Conservation (phyloP, 2,888 invertebrate genomes). For the Sympetrum striolatum region DNA sequence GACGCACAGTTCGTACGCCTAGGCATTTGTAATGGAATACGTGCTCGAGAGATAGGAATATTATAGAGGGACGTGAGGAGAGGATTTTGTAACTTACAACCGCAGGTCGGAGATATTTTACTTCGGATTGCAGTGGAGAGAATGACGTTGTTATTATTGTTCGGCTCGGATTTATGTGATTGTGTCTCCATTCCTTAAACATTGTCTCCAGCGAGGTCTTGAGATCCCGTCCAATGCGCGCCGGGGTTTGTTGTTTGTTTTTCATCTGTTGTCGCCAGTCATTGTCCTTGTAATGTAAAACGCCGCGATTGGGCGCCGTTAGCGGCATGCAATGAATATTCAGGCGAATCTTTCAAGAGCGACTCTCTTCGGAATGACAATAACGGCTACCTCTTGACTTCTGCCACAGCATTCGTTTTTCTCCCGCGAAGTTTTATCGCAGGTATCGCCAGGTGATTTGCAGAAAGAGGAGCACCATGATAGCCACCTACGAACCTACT, state of each 20-base stretch:
- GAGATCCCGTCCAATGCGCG: neutral
- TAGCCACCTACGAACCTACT: too few relatives aligned
- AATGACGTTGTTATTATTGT: neutral
- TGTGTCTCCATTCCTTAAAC: neutral
- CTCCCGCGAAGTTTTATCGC: too few relatives aligned
- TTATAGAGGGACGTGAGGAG: neutral
- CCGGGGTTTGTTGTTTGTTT: neutral
- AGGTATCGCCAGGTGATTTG: too few relatives aligned
- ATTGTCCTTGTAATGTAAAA: neutral
- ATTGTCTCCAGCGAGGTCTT: neutral
- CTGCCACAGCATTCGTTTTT: too few relatives aligned
- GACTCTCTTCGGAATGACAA: neutral
- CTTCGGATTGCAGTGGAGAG: neutral
- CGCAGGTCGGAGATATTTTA: neutral
- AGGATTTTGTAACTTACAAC: neutral
- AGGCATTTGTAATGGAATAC: neutral
- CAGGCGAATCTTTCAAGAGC: neutral
- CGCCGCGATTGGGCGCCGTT: neutral
- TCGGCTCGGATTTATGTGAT: neutral
- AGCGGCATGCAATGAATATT: neutral
- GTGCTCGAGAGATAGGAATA: neutral
- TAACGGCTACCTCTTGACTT: too few relatives aligned
- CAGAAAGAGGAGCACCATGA: too few relatives aligned
- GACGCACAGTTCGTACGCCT: neutral
- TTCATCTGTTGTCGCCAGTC: neutral